Percentiles rank a stretch among this genome's conserved stretches.
Evolutionary conservation across 2,797 vertebrate genomes (phyloP).

Genomic region (Notolepis coatsorum): DNA sequence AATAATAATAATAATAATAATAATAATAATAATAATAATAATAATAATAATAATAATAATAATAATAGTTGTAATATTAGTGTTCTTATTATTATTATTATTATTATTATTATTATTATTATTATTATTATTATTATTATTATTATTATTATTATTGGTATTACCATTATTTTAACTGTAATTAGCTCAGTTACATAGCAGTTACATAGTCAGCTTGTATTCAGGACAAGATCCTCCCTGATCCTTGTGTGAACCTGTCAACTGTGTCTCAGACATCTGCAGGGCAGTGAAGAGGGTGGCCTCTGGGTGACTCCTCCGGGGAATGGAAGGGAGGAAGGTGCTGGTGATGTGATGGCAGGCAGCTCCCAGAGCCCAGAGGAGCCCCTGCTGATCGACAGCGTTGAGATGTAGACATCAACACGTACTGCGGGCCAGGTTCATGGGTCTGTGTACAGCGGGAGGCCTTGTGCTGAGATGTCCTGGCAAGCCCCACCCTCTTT

Average conservation of each 20-base stretch:
- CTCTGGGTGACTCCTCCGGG: conserved; percentile 21
- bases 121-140: background rate
- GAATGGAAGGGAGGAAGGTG: conserved; percentile 24
- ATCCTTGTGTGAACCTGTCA: conserved; percentile 8
- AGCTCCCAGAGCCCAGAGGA: conserved; percentile 25
- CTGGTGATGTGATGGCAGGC: conserved; percentile 11
- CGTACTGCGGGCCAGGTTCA: conserved; percentile 24
- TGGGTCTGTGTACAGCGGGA: conserved; percentile 9
- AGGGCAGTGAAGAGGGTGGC: background rate
- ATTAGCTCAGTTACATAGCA: background rate
- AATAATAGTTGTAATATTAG: no score
- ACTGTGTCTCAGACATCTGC: background rate
- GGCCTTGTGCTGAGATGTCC: conserved; percentile 14
- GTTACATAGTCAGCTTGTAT: background rate
- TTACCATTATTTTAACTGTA: background rate
- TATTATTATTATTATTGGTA: no score
- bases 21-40: no score
- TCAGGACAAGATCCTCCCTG: background rate
- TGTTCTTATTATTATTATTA: no score
- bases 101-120: no score
- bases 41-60: no score
- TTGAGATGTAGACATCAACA: conserved; percentile 39
- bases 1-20: no score
- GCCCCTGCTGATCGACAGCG: conserved; percentile 38
- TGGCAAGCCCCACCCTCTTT: background rate